A percentile compares a stretch with the other conserved stretches of the same genome.
Conservation (phyloP, 1,140 invertebrate genomes). For the Ceratitis capitata region DNA sequence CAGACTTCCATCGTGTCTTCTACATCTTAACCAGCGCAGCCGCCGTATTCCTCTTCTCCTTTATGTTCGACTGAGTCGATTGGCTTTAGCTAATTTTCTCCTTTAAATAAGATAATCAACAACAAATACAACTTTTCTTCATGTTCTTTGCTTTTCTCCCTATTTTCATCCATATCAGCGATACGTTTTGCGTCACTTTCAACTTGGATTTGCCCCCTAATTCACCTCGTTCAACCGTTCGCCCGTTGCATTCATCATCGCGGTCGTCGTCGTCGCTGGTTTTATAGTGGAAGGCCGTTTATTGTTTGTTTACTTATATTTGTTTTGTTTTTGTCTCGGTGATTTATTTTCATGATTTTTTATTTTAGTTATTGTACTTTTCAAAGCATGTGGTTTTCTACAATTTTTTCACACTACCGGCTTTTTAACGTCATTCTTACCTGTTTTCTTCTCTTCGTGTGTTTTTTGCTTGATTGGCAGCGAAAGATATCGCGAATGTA, state of each 20-base stretch:
- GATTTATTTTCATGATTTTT: constrained; percentile 25
- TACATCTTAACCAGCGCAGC: neutral
- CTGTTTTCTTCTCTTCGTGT: neutral
- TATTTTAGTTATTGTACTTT: neutral
- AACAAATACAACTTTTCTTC: neutral
- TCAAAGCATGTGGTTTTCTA: neutral
- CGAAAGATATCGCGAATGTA: neutral
- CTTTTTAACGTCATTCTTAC: neutral
- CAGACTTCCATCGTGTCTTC: neutral
- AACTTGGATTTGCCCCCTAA: neutral
- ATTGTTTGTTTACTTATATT: constrained; percentile 34
- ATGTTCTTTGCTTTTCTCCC: neutral
- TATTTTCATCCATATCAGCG: neutral
- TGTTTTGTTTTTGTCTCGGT: constrained; percentile 9
- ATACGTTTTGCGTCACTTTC: neutral
- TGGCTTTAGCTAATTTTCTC: neutral
- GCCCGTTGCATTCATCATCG: neutral
- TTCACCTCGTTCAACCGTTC: neutral
- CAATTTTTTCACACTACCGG: constrained; percentile 26
- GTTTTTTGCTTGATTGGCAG: neutral
- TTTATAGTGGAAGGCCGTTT: constrained; percentile 17
- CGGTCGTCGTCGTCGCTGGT: too few relatives aligned
- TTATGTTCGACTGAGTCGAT: neutral
- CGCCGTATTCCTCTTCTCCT: neutral
- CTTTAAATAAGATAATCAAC: neutral